Base-by-base conservation (phyloP, 2,113 vertebrate species). In the Neogale vison region DNA sequence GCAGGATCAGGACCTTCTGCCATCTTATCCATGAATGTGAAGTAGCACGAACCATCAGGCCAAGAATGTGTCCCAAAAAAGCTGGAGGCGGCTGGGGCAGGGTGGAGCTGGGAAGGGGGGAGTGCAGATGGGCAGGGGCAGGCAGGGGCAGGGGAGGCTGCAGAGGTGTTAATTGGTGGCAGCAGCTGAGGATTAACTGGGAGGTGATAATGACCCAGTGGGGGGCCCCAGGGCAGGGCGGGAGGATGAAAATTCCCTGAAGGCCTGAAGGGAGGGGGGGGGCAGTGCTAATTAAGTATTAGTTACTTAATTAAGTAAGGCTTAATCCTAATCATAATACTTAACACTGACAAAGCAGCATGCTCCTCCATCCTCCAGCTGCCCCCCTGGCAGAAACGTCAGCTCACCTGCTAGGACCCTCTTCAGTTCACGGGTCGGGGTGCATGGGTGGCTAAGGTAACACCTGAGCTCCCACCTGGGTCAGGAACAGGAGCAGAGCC, bases 121-220 rank as follows among this genome's bases (percentile, higher is more conserved):
- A 23, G 69, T 39, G 15, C n/a, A 34, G 76, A 42, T 3, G 24
- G 90, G 72, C 4, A 14, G 63, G 87, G 87, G 74, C 45, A 36
- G 55, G 42, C 18, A 13, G 26, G 14, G 36, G 55, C 36, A 72
- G 76, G 76, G 80, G 50, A 9, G 18, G 21, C 15, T 17, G 20
- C 6, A 5, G 21, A 17, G n/a, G 93, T 21, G 92, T 69, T 97
- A 97, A 98, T 80, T 96, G 84, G 92, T 80, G 92, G 34, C 26
- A 26, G 96, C 96, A 97, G 98, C 96, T 97, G 95, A 45, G 94
- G 97, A 97, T 97, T 95, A 96, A 26, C 96, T n/a, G 63, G 39
- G 45, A 91, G 63, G 96, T 14, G 96, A 95, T 42, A 88, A 93
- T 83, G 86, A 80, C 63, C 61, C 63, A 6, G 67, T 4, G 15